Conservation (phyloP, 2,113 vertebrate genomes). For the Tragulus kanchil region DNA sequence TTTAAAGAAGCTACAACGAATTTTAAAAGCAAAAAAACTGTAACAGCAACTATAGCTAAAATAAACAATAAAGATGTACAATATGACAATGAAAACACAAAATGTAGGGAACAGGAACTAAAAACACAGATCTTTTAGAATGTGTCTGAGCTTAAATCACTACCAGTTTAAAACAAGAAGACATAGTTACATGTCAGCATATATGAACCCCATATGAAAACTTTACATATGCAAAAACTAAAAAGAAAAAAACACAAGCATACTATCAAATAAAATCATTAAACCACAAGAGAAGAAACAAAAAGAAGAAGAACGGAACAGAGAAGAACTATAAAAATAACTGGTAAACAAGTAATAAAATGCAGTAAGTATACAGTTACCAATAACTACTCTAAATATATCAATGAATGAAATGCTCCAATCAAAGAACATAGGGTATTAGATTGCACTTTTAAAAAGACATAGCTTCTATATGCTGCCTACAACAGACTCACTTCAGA, state of each 20-base stretch:
- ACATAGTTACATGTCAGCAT: neutral
- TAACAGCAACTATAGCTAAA: neutral
- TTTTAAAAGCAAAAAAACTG: neutral
- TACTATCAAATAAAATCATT: neutral
- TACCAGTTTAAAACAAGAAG: neutral
- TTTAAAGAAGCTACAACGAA: neutral
- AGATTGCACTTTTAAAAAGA: neutral
- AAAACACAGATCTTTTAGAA: neutral
- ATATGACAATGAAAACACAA: neutral
- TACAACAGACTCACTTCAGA: neutral
- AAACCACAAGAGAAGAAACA: neutral
- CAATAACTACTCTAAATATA: neutral
- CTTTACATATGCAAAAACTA: neutral
- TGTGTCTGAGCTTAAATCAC: neutral
- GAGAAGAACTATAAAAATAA: neutral
- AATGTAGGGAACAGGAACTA: neutral
- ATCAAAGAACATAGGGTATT: neutral
- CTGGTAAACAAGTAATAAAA: neutral
- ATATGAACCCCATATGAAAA: neutral
- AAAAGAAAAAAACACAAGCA: neutral
- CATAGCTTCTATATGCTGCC: neutral
- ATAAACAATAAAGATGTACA: neutral
- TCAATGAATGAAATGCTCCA: neutral
- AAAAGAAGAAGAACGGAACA: neutral
- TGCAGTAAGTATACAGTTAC: neutral